These are phyloP conservation scores for Synergus umbraculus DNA, from an alignment of 2,888 invertebrate species.

Conservation along the genomic window DNA sequence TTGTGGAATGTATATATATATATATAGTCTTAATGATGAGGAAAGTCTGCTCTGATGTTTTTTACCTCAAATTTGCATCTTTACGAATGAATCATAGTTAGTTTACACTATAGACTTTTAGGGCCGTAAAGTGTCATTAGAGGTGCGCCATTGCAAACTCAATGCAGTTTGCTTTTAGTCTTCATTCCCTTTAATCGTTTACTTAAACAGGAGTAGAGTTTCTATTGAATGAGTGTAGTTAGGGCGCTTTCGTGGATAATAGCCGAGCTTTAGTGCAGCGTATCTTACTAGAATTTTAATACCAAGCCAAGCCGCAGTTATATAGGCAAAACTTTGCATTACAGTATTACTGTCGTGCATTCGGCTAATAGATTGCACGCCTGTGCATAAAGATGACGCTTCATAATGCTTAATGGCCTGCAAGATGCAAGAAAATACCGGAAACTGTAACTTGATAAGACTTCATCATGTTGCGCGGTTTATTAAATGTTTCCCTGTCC, in stretches of 20 bases:
- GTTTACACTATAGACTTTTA: neutral
- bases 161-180: slow-evolving; percentile 29
- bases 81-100: neutral
- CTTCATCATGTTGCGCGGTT: neutral
- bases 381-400: slow-evolving; percentile 18
- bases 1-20: no score
- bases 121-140: slow-evolving; percentile 14
- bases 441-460: neutral
- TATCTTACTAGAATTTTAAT: slow-evolving; percentile 35
- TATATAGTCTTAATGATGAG: neutral
- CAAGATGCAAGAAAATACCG: neutral
- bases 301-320: neutral
- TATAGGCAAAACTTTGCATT: slow-evolving; percentile 12
- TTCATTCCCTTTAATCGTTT: slow-evolving; percentile 27
- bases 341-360: neutral
- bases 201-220: slow-evolving; percentile 30
- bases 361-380: neutral
- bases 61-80: neutral
- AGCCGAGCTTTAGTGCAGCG: neutral
- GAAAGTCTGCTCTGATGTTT: neutral
- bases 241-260: slow-evolving; percentile 13
- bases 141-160: slow-evolving; percentile 21
- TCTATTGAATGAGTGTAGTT: slow-evolving; percentile 21
- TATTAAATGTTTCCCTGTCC: neutral
- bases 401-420: neutral